phyloP scores from a whole-genome alignment of 2,888 invertebrate genomes.

The Limenitis camilla region DNA sequence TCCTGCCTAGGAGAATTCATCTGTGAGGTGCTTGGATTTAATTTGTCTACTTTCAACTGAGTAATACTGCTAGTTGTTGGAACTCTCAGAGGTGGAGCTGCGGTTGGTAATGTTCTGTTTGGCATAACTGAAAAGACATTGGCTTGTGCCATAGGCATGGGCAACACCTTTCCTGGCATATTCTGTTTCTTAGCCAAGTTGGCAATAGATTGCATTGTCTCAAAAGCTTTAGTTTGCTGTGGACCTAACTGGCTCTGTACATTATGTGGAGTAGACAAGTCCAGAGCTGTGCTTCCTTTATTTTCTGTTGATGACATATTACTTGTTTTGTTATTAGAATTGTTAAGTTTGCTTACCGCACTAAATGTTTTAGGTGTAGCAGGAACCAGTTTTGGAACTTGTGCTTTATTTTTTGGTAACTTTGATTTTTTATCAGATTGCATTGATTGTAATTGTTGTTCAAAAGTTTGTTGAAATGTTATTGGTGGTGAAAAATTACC shows the following conservation, averaged over 20 bases:
- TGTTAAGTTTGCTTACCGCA: slow-evolving; percentile 51
- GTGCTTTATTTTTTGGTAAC: slow-evolving; percentile 59
- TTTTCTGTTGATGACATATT: slow-evolving; percentile 35
- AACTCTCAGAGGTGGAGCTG: slow-evolving; percentile 47
- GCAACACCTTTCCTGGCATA: slow-evolving; percentile 48
- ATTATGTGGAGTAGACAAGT: slow-evolving; percentile 65
- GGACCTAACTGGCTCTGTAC: slow-evolving; percentile 55
- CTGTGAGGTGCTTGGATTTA: slow-evolving; percentile 34
- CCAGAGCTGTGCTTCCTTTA: slow-evolving; percentile 60
- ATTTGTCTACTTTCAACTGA: slow-evolving; percentile 55
- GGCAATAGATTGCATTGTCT: slow-evolving; percentile 71
- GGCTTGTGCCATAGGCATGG: slow-evolving; percentile 44
- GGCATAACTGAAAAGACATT: slow-evolving; percentile 47
- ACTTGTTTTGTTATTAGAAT: slow-evolving; percentile 41
- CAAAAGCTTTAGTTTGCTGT: slow-evolving; percentile 64
- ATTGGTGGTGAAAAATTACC: slow-evolving; percentile 56
- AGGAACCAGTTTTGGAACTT: slow-evolving; percentile 65
- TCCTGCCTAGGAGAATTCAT: slow-evolving; percentile 43
- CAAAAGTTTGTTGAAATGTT: slow-evolving; percentile 71
- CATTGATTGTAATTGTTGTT: slow-evolving; percentile 60
- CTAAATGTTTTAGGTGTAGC: slow-evolving; percentile 58
- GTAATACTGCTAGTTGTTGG: slow-evolving; percentile 46
- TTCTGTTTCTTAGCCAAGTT: slow-evolving; percentile 69
- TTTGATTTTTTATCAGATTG: slow-evolving; percentile 64
- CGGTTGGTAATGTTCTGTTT: slow-evolving; percentile 42